phyloP scores from a whole-genome alignment of 2,113 vertebrate genomes.

The Aptenodytes patagonicus region DNA sequence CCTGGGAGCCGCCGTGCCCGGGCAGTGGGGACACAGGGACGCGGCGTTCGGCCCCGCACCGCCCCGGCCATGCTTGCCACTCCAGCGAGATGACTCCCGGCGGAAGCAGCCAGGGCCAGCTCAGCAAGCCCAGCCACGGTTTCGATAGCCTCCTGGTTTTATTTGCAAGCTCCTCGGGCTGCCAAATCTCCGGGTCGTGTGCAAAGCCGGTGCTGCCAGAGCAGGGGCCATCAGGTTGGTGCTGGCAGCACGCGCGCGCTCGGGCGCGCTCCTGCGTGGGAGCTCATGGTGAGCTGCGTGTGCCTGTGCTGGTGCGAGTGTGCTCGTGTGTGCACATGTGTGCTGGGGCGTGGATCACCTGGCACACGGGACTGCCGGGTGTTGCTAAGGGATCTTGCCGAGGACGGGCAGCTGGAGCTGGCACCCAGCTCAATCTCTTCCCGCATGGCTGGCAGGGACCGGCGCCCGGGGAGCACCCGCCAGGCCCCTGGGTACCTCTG shows the following conservation, averaged over 20 bases:
- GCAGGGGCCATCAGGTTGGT: not conserved
- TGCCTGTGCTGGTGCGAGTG: accelerated
- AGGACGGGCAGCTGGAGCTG: not conserved
- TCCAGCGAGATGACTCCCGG: not conserved
- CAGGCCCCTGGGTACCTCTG: not conserved
- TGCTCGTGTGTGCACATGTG: not conserved
- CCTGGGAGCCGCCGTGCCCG: not conserved
- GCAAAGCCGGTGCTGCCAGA: accelerated
- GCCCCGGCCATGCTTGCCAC: not conserved
- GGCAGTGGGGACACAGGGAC: accelerated
- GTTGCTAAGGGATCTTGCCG: not conserved
- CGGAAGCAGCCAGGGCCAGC: not conserved
- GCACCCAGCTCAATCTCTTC: not conserved
- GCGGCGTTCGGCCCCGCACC: accelerated
- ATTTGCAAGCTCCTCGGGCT: not conserved
- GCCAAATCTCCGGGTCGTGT: not conserved
- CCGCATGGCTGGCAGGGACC: accelerated
- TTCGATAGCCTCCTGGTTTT: not conserved
- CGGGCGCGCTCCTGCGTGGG: not conserved
- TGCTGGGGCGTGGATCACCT: not conserved
- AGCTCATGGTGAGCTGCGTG: not conserved
- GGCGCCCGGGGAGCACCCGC: not conserved
- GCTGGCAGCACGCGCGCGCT: accelerated
- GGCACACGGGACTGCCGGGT: not conserved
- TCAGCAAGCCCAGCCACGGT: not conserved